A percentile compares a stretch with the other conserved stretches of the same genome.
phyloP scores from a whole-genome alignment of 2,888 invertebrate genomes.

The Athetis lepigone region DNA sequence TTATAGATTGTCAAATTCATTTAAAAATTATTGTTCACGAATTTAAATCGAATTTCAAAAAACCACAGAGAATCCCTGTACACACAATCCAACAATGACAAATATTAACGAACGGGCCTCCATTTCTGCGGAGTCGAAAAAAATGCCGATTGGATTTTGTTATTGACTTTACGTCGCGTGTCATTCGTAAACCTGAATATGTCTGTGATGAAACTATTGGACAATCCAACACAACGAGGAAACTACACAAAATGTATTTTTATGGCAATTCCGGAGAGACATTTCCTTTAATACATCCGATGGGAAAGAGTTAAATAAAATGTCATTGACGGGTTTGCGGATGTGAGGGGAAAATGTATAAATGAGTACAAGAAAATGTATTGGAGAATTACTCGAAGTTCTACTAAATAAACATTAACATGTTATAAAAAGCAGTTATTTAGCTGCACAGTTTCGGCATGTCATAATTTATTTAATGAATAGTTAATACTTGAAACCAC shows the following conservation, averaged over 20 bases:
- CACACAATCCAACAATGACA: conserved; percentile 44
- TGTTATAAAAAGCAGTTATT: too few species aligned
- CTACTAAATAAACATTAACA: not conserved
- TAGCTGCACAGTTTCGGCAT: not conserved
- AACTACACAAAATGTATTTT: conserved; percentile 19
- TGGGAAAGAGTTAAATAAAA: conserved; percentile 35
- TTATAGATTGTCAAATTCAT: not conserved
- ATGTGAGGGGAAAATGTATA: conserved; percentile 17
- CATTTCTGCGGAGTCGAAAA: conserved; percentile 51
- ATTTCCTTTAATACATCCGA: conserved; percentile 13
- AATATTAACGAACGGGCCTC: conserved; percentile 51
- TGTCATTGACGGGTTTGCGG: conserved; percentile 27
- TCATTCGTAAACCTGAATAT: conserved; percentile 46
- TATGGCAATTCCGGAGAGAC: conserved; percentile 10
- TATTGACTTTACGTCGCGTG: conserved; percentile 56
- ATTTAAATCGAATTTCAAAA: conserved; percentile 17
- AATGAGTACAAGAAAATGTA: conserved; percentile 12
- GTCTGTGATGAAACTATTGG: conserved; percentile 18
- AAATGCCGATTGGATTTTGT: conserved; percentile 58
- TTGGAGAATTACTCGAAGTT: conserved; percentile 2
- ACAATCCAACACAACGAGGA: conserved; percentile 15
- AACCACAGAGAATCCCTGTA: conserved; percentile 12
- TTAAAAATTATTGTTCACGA: not conserved
- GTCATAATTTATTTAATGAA: not conserved
- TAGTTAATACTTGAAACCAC: too few species aligned